Evolutionary conservation across 1,140 invertebrate species (phyloP), one percentile per base, ranked within the genome.

Genomic region (Macrocentrus cingulum): DNA sequence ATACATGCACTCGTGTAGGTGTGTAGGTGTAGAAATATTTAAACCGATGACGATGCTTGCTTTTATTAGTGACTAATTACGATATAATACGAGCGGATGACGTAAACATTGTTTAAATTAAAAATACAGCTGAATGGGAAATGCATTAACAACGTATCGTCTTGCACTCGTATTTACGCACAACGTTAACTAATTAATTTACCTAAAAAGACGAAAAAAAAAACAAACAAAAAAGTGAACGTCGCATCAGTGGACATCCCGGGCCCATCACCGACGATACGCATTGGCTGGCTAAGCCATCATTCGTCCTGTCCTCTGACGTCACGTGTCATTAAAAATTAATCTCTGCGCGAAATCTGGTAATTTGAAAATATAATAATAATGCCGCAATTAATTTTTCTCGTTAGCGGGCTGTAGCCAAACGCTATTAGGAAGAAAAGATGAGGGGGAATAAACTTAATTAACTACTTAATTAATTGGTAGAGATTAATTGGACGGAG

Each of bases 401-500:
- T 29, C 36, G 15, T 39, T 13, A n/a, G 8, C 15, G 36, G 25
- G 9, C 9, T 39, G 4, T 11, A 39, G 4, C 7, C 15, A 13
- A 39, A 13, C 36, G 36, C 36, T 39, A 34, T 15, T n/a, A n/a
- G n/a, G n/a, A n/a, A n/a, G n/a, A n/a, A n/a, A n/a, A n/a, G n/a
- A n/a, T n/a, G n/a, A 15, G 29, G 15, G 13, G 13, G 25, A 9
- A 16, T 50, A 23, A 32, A 18, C 22, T 23, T 50, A 50, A 48
- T n/a, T 23, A 20, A 48, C 11, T 22, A 48, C 46, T 49, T 49
- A 49, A 49, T 15, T 49, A 19, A 34, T 34, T 32, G 46, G 46
- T 70, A 57, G n/a, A n/a, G 65, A 70, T 77, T 77, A 80, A 62
- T 77, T 76, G 69, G 75, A 77, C 72, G 74, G 72, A 75, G 76